Conservation (phyloP, 2,888 invertebrate species). For the Folsomia candida region DNA sequence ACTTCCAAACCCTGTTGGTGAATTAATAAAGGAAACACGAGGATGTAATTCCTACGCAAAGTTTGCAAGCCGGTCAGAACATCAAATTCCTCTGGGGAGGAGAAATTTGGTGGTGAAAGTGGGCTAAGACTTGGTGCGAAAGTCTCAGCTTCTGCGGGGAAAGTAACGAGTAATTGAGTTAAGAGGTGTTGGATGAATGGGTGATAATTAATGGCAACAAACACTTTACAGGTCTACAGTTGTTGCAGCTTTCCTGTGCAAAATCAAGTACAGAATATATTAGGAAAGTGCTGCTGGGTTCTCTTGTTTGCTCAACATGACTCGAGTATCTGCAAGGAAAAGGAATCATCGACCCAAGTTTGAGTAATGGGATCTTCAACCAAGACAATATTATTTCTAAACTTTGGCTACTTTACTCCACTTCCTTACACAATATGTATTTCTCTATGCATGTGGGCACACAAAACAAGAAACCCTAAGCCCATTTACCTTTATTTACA, state of each 20-base stretch:
- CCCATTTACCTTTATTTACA: no score
- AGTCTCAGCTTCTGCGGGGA: neutral
- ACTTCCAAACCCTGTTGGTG: neutral
- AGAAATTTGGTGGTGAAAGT: neutral
- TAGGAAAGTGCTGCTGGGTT: neutral
- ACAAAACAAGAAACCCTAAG: no score
- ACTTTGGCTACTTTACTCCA: neutral
- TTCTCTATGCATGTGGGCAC: no score
- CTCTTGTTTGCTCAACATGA: neutral
- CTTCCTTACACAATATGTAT: no score
- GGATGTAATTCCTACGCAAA: neutral
- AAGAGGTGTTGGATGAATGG: neutral
- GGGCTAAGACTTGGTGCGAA: neutral
- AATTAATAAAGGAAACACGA: neutral
- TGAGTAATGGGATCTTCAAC: neutral
- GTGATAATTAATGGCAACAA: neutral
- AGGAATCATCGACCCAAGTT: neutral
- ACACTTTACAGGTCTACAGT: neutral
- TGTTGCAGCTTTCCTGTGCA: neutral
- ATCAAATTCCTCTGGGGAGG: neutral
- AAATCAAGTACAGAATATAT: neutral
- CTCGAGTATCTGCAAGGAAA: neutral
- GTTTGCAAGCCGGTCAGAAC: neutral
- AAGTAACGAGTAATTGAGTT: neutral
- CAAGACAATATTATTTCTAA: neutral